Base-by-base conservation (phyloP, 1,140 invertebrate species). In the Drosophila bocki region DNA sequence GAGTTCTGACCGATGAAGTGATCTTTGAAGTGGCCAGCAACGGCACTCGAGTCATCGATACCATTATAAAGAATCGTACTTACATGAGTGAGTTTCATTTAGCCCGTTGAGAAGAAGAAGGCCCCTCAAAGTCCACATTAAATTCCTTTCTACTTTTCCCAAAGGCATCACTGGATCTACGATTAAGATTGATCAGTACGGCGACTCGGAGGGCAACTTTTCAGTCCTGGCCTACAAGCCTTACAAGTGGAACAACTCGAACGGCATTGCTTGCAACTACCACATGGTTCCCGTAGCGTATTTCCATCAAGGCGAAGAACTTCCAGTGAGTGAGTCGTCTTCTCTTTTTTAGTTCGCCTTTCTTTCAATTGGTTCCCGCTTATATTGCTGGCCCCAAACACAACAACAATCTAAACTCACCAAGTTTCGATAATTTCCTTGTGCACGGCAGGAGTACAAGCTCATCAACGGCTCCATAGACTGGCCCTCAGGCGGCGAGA, bases 141-240 rank as follows among this genome's bases (percentile, higher is more conserved):
- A 61, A 19, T 15, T 7, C 11, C 33, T n/a, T n/a, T 7, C 50
- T 17, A 3, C 9, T 56, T 54, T 12, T 11, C 7, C n/a, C 5
- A 0, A 59, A 99, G 98, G 98, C 95, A 96, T 99, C 44, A 97
- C 98, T 41, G 98, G 98, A 8, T 96, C 97, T 78, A 96, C 95
- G 39, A 98, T 99, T 59, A 96, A 97, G 77, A 95, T 99, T 53
- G 98, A 99, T 93, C 94, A 96, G 75, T 96, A 97, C 83, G 98
- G 98, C 17, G 98, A 99, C 91, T 99, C 98, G 0, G 97, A 99
- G 93, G 98, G 98, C 3, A 99, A 99, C 92, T 99, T 98, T 93
- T 98, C 98, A 0, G 96, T 99, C 37, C 93, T 99, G 22, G 97
- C 98, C 1, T 95, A 96, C 81, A 96, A 96, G 82, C 93, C 94